Percentiles rank a stretch among this genome's conserved stretches.
Evolutionary conservation across 2,888 invertebrate species (phyloP).

Genomic region (Melitaea athalia): DNA sequence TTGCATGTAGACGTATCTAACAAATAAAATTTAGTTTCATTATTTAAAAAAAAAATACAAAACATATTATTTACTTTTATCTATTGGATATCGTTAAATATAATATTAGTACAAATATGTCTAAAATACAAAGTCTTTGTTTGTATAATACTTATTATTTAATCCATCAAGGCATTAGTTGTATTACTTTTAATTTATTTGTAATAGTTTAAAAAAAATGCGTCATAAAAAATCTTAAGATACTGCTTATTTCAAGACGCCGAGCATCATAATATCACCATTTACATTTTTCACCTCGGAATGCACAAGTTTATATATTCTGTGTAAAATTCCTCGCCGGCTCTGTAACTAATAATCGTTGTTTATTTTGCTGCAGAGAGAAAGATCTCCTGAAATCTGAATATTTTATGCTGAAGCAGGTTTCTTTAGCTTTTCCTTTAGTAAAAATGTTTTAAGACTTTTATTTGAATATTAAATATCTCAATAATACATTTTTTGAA

Average conservation of each 20-base stretch:
- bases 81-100: no score
- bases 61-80: no score
- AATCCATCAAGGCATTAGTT: no score
- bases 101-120: no score
- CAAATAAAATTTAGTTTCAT: no score
- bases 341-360: conserved; percentile 17
- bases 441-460: not conserved
- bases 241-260: not conserved
- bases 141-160: no score
- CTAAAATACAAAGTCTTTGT: no score
- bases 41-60: no score
- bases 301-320: conserved; percentile 12
- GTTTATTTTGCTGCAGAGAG: conserved; percentile 15
- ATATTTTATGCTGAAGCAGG: conserved; percentile 13
- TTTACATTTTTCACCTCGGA: conserved; percentile 20
- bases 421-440: conserved; percentile 1
- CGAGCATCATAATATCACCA: conserved; percentile 5
- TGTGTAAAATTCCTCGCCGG: conserved; percentile 15
- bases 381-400: conserved; percentile 11
- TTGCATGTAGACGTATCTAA: no score
- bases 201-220: not conserved
- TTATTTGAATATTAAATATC: conserved; percentile 1
- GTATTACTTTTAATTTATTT: not conserved
- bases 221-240: not conserved
- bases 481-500: no score